phyloP scores from a whole-genome alignment of 2,113 vertebrate species.

The Cyrtonyx montezumae region DNA sequence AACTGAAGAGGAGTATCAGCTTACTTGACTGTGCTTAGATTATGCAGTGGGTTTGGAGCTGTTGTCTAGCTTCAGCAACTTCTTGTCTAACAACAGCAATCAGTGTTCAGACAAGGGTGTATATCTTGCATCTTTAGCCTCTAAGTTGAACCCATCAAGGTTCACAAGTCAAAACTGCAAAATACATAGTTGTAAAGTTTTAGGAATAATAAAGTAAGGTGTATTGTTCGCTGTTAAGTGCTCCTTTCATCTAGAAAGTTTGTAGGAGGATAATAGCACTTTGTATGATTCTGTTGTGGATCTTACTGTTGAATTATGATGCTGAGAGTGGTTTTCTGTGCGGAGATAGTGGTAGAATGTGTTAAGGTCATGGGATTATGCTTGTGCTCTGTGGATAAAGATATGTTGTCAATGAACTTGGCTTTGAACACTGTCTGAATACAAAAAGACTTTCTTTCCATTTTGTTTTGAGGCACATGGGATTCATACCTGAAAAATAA shows the following conservation, averaged over 20 bases:
- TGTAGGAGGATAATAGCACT: neutral
- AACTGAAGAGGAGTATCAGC: neutral
- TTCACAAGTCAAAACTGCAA: neutral
- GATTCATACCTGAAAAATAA: neutral
- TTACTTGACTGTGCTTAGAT: neutral
- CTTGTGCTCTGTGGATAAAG: neutral
- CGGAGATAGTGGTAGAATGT: neutral
- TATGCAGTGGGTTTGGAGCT: neutral
- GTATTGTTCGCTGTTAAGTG: accelerated
- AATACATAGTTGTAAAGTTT: accelerated
- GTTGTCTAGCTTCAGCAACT: neutral
- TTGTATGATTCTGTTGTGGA: neutral
- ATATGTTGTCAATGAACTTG: neutral
- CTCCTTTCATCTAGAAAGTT: neutral
- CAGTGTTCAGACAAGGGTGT: neutral
- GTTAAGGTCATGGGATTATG: neutral
- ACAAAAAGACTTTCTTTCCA: neutral
- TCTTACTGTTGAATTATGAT: neutral
- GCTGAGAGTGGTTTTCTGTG: neutral
- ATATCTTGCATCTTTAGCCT: neutral
- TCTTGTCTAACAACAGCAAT: neutral
- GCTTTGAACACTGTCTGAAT: neutral
- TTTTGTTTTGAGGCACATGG: neutral
- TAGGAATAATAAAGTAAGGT: neutral
- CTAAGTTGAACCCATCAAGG: neutral